Evolutionary conservation across 2,888 invertebrate species (phyloP).

Genomic region (Lasioglossum morio): DNA sequence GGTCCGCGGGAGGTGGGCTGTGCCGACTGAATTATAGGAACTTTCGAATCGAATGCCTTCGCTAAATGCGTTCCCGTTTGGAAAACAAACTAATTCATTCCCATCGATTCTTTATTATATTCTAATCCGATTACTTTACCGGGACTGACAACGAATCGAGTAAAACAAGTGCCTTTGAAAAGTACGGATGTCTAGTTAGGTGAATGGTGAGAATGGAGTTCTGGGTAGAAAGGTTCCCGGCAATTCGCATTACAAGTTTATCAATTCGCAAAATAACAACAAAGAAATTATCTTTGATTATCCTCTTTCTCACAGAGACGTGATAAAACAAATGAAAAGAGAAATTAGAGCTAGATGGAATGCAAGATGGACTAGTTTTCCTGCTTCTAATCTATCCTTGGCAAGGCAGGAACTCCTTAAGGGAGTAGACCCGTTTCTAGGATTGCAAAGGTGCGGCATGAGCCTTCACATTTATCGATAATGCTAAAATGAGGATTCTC

Average conservation of each 20-base stretch:
- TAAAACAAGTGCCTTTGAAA: not conserved
- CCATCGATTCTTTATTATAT: not conserved
- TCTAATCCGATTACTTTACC: not conserved
- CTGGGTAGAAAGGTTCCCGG: not conserved
- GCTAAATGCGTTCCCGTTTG: not conserved
- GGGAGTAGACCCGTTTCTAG: no score
- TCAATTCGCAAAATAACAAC: not conserved
- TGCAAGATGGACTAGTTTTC: no score
- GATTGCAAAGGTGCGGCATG: no score
- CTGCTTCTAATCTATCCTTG: no score
- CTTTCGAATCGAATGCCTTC: not conserved
- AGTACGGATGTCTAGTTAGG: not conserved
- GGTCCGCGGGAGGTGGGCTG: not conserved
- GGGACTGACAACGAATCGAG: not conserved
- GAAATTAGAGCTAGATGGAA: no score
- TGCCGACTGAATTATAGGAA: slow-evolving; percentile 9
- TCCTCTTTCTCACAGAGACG: no score
- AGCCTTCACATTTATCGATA: no score
- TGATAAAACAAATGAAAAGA: no score
- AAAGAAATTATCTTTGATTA: no score
- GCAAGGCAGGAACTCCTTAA: no score
- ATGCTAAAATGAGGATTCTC: no score
- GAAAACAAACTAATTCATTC: not conserved
- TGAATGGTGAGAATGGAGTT: not conserved
- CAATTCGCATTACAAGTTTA: not conserved